These are phyloP conservation scores for Thaumetopoea pityocampa DNA, from an alignment of 1,140 invertebrate species.

Conservation along the genomic window DNA sequence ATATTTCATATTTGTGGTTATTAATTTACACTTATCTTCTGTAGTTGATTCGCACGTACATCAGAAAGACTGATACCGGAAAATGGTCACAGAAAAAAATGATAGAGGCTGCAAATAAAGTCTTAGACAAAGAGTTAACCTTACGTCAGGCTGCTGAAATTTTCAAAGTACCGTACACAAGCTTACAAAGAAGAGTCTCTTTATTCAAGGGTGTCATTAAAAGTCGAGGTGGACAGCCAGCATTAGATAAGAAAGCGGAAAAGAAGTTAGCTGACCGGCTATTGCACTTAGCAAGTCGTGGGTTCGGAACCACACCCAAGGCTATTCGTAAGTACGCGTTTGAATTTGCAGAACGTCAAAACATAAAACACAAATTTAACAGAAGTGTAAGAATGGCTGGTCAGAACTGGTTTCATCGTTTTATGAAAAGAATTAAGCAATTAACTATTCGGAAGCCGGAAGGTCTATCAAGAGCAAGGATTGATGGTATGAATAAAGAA, in stretches of 20 bases:
- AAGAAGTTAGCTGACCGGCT: neutral
- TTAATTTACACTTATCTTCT: too few relatives aligned
- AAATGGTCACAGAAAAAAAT: too few relatives aligned
- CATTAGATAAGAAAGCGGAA: neutral
- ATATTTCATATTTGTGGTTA: too few relatives aligned
- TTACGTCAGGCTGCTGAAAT: too few relatives aligned
- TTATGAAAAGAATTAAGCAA: neutral
- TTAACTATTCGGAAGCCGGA: constrained; percentile 1
- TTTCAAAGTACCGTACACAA: too few relatives aligned
- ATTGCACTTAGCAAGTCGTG: neutral
- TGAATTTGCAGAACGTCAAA: neutral
- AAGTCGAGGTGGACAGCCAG: too few relatives aligned
- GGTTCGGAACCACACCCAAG: neutral
- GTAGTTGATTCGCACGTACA: too few relatives aligned
- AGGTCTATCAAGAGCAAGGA: constrained; percentile 16
- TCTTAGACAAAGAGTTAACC: too few relatives aligned
- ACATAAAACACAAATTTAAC: neutral
- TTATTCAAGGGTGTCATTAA: too few relatives aligned
- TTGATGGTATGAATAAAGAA: constrained; percentile 13
- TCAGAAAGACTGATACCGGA: too few relatives aligned
- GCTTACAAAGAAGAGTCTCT: too few relatives aligned
- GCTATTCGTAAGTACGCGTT: neutral
- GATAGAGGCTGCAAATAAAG: too few relatives aligned
- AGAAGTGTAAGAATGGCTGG: neutral
- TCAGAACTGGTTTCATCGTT: neutral